Percentiles rank a stretch among this genome's conserved stretches.
These are phyloP conservation scores for Microplitis mediator DNA, from an alignment of 1,140 invertebrate genomes.

Conservation along the genomic window DNA sequence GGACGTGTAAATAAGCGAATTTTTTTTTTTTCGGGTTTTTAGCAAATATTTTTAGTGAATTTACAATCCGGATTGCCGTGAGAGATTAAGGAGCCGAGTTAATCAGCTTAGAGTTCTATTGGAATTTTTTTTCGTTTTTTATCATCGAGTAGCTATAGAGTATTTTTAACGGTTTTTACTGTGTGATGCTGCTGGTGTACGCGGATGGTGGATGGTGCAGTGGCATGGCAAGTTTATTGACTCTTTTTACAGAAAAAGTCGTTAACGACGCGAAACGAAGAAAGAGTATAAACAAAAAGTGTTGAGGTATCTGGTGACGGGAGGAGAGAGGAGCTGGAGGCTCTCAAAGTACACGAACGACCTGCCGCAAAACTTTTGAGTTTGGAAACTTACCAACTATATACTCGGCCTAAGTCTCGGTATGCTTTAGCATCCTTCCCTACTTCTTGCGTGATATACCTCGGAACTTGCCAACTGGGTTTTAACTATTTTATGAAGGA, in stretches of 20 bases:
- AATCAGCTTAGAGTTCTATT: too few relatives aligned
- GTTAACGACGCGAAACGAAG: constrained; percentile 2
- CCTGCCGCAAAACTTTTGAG: background rate
- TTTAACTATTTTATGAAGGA: constrained; percentile 37
- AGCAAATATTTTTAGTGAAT: too few relatives aligned
- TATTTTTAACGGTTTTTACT: too few relatives aligned
- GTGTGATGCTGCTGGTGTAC: too few relatives aligned
- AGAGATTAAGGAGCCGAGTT: too few relatives aligned
- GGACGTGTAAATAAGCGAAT: too few relatives aligned
- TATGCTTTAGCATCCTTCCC: background rate
- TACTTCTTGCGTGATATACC: constrained; percentile 22
- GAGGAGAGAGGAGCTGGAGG: background rate
- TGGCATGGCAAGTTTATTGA: background rate
- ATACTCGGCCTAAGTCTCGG: background rate
- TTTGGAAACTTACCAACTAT: constrained; percentile 4
- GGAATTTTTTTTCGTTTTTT: too few relatives aligned
- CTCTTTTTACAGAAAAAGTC: background rate
- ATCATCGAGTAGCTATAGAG: too few relatives aligned
- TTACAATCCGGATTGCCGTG: too few relatives aligned
- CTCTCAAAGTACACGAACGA: background rate
- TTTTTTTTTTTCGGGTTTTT: too few relatives aligned
- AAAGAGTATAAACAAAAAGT: constrained; percentile 3
- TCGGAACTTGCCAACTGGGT: constrained; percentile 45
- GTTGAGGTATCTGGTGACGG: background rate
- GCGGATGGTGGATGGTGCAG: too few relatives aligned